phyloP scores from a whole-genome alignment of 2,113 vertebrate species.

The Scophthalmus maximus region DNA sequence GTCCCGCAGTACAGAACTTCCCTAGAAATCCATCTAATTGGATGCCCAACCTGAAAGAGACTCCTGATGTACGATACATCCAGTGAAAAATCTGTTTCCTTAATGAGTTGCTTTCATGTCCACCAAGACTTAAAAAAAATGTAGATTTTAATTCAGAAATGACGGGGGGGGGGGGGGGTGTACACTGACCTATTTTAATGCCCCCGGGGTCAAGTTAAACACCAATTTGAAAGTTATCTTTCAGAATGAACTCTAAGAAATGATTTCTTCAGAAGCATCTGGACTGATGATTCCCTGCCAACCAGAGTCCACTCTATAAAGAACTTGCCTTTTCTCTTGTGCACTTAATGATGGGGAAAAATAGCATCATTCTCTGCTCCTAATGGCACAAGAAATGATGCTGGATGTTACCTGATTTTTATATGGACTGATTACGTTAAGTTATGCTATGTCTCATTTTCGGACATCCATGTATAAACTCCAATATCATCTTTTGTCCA shows the following conservation, averaged over 20 bases:
- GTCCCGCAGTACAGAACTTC: conserved; percentile 27
- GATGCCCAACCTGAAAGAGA: conserved; percentile 60
- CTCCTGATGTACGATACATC: conserved; percentile 44
- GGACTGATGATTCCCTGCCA: conserved; percentile 25
- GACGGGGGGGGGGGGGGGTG: conserved; percentile 36
- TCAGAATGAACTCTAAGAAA: conserved; percentile 47
- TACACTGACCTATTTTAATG: conserved; percentile 45
- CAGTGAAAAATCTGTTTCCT: conserved; percentile 38
- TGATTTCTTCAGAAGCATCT: conserved; percentile 43
- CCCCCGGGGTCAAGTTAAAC: conserved; percentile 31
- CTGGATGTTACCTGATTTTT: conserved; percentile 7
- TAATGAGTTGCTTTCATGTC: conserved; percentile 62
- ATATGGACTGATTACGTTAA: neutral
- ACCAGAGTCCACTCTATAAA: conserved; percentile 18
- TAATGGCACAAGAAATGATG: conserved; percentile 6
- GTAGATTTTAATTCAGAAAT: conserved; percentile 39
- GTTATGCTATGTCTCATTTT: neutral
- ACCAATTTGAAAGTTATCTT: conserved; percentile 38
- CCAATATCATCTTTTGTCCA: too few species aligned
- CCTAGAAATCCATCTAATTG: conserved; percentile 54
- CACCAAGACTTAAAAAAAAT: conserved; percentile 42
- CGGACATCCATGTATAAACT: neutral
- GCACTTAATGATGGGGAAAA: conserved; percentile 3
- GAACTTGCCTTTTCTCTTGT: conserved; percentile 22
- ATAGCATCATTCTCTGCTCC: conserved; percentile 1